Evolutionary conservation across 2,888 invertebrate species (phyloP).

Genomic region (Cataglyphis altisquamis): DNA sequence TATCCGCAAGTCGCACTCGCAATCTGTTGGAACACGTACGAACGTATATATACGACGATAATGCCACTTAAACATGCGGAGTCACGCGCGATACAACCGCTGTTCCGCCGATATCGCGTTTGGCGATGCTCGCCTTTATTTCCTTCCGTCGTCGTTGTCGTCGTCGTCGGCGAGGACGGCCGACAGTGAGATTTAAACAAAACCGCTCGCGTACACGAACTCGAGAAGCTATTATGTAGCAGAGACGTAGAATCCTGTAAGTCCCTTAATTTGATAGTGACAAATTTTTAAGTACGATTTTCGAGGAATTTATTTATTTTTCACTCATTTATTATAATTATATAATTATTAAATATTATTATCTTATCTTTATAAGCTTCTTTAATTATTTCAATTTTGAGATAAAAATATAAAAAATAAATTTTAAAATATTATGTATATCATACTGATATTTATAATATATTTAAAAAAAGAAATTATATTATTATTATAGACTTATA

Average conservation of each 20-base stretch:
- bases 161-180: background rate
- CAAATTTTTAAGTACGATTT: background rate
- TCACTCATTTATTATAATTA: background rate
- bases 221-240: constrained; percentile 36
- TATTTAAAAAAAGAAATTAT: background rate
- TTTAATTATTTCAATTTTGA: background rate
- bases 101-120: constrained; percentile 69
- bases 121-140: constrained; percentile 54
- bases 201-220: background rate
- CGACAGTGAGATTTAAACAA: constrained; percentile 36
- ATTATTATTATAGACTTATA: no score
- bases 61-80: constrained; percentile 77
- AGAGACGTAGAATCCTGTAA: background rate
- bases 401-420: background rate
- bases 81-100: constrained; percentile 78
- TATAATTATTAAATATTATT: background rate
- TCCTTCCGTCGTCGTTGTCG: constrained; percentile 34
- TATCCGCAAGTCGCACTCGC: constrained; percentile 51
- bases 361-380: background rate
- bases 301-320: background rate
- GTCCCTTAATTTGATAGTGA: background rate
- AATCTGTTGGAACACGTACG: constrained; percentile 52
- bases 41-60: constrained; percentile 50
- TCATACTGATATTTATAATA: background rate
- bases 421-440: background rate